These are phyloP conservation scores for Echiichthys vipera DNA, from an alignment of 2,797 vertebrate genomes.

Conservation along the genomic window DNA sequence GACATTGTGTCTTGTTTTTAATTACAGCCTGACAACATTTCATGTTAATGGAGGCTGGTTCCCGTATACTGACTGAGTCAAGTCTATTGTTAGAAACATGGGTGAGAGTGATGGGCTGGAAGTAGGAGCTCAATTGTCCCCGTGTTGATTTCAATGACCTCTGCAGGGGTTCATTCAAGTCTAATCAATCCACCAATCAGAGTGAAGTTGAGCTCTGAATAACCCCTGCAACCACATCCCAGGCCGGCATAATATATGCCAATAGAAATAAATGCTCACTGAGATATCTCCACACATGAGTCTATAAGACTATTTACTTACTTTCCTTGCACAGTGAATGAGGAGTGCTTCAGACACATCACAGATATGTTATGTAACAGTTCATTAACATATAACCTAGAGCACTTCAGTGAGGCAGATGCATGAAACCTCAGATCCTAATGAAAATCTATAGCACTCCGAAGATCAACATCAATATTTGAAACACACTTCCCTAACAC, in stretches of 20 bases:
- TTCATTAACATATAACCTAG: conserved; percentile 5
- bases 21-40: not conserved
- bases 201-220: conserved; percentile 49
- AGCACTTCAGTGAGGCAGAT: no score
- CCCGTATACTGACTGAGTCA: not conserved
- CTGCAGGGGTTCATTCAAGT: conserved; percentile 49
- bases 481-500: conserved; percentile 8
- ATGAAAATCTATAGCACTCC: conserved; percentile 31
- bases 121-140: conserved; percentile 47
- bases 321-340: not conserved
- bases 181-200: conserved; percentile 64
- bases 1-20: not conserved
- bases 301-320: no score
- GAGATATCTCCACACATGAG: not conserved
- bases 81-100: conserved; percentile 8
- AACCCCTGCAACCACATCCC: conserved; percentile 39
- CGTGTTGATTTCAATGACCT: conserved; percentile 60
- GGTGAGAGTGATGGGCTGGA: conserved; percentile 24
- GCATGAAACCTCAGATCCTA: conserved; percentile 15
- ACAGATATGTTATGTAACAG: not conserved
- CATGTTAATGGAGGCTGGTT: not conserved
- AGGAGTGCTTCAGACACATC: not conserved
- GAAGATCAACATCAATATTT: conserved; percentile 32
- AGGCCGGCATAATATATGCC: conserved; percentile 2
- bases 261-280: conserved; percentile 29